Conservation (phyloP, 2,113 vertebrate species). For the Paradoxurus hermaphroditus region DNA sequence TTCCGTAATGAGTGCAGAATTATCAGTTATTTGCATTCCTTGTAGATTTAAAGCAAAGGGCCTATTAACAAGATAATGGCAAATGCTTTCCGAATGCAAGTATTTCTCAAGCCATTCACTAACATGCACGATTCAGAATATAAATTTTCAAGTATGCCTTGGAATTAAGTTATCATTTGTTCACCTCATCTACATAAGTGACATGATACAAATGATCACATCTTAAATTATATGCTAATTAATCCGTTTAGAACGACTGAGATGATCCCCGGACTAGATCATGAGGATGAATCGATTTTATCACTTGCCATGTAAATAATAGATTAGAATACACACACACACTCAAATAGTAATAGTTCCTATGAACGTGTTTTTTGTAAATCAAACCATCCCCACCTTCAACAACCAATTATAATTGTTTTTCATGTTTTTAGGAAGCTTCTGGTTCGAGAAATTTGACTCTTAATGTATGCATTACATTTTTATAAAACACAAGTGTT, state of each 20-base stretch:
- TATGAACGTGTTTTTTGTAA: background rate
- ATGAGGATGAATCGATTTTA: constrained; percentile 27
- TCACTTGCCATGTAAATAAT: constrained; percentile 3
- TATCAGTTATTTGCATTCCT: constrained; percentile 89
- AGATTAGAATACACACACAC: background rate
- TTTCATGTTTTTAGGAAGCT: background rate
- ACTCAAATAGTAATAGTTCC: constrained; percentile 11
- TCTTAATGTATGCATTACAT: background rate
- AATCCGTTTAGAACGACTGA: constrained; percentile 50
- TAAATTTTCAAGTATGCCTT: constrained; percentile 75
- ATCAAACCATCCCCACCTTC: background rate
- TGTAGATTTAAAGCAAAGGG: constrained; percentile 85
- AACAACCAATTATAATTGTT: background rate
- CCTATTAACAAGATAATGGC: constrained; percentile 86
- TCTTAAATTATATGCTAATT: constrained; percentile 46
- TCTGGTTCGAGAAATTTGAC: background rate
- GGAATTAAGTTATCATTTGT: constrained; percentile 74
- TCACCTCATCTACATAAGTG: constrained; percentile 72
- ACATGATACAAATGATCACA: constrained; percentile 64
- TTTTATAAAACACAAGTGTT: background rate
- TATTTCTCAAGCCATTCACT: constrained; percentile 79
- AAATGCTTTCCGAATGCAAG: constrained; percentile 80
- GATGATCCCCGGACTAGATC: background rate
- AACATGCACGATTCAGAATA: constrained; percentile 74
- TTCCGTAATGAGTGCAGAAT: constrained; percentile 85